Evolutionary conservation across 2,113 vertebrate species (phyloP), one percentile per base, ranked within the genome.

Genomic region (Cephalopterus ornatus): DNA sequence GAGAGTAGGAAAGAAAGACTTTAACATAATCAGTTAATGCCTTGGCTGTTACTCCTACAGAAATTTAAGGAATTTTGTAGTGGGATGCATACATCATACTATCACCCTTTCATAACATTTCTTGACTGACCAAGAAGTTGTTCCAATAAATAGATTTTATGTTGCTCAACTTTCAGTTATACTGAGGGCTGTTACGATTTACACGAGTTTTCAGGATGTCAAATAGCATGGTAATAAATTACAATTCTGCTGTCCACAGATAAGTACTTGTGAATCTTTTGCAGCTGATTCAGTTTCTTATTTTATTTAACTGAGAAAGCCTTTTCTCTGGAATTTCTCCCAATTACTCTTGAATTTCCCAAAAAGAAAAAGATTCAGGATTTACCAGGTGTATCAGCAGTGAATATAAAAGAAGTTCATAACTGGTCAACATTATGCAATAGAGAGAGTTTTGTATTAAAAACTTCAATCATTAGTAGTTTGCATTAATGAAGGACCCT

Each of bases 21-120:
- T 95, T 86, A 92, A 82, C 50, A 49, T 22, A 92, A 68, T 82
- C 56, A 42, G 53, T 75, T 67, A 82, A 53, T 80, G 63, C 23
- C 49, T 91, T 81, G 41, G 55, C 71, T 73, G 50, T 42, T 91
- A 89, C 88, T 95, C 80, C 88, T 65, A 88, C 65, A 77, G 80
- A 88, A 93, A 89, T 91, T 4, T 75, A 88, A 91, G 68, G 76
- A 89, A 95, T 97, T 94, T 91, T 94, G 49, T 62, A 79, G 95
- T 95, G 58, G 96, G 92, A 86, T 68, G 88, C 37, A 61, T 59
- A 30, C 66, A 72, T 70, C 83, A 84, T 84, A 16, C 23, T 88
- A 70, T 75, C 61, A 61, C 22, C 17, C 72, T 93, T 96, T 89
- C 44, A 56, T 61, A 88, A 62, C 58, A 20, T 55, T 70, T 42